These are phyloP conservation scores for Stomatorhinus ivindoensis DNA, from an alignment of 2,113 vertebrate genomes.

Conservation along the genomic window DNA sequence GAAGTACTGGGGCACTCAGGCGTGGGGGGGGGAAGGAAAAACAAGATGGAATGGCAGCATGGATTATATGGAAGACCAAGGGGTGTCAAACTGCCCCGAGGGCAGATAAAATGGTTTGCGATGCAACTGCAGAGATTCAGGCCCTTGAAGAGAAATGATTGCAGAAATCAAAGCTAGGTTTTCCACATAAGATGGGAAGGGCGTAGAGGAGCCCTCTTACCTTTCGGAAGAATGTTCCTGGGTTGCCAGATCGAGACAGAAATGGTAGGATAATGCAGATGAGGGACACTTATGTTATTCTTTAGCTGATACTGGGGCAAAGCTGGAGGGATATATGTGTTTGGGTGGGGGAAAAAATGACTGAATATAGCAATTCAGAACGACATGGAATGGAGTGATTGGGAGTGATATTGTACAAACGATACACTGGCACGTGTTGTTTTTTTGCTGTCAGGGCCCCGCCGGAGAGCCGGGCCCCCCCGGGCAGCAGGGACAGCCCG, in stretches of 20 bases:
- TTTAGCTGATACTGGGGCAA: neutral
- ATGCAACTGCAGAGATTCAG: neutral
- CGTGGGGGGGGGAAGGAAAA: neutral
- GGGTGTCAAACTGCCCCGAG: neutral
- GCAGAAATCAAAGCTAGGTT: neutral
- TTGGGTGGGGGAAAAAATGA: neutral
- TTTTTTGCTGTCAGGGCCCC: slow-evolving; percentile 61
- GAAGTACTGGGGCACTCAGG: neutral
- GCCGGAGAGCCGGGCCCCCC: slow-evolving; percentile 73
- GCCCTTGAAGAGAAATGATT: neutral
- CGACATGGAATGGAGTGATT: neutral
- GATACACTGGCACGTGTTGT: neutral
- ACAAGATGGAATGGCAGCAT: neutral
- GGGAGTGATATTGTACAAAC: neutral
- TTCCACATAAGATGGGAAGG: neutral
- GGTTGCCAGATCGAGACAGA: neutral
- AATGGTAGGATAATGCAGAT: neutral
- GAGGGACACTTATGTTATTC: neutral
- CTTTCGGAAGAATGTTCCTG: neutral
- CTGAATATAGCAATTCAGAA: neutral
- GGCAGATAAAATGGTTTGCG: neutral
- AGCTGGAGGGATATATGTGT: neutral
- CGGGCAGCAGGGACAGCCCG: slow-evolving; percentile 85
- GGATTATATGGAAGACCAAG: neutral
- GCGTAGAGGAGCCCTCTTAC: neutral